These are phyloP conservation scores for Xiphophorus couchianus DNA, from an alignment of 2,113 vertebrate species.

Conservation along the genomic window DNA sequence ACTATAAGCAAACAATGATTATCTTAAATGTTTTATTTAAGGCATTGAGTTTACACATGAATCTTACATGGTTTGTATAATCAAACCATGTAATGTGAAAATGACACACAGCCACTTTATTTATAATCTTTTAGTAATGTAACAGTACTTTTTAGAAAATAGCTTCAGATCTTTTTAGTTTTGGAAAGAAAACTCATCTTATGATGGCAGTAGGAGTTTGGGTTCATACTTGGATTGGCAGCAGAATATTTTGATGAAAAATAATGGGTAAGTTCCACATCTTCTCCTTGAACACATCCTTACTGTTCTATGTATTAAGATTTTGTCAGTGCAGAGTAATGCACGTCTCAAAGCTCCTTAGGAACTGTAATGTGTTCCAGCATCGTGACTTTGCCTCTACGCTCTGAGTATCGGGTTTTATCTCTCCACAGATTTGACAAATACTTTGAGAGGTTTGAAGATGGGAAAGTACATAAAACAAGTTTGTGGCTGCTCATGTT, in stretches of 20 bases:
- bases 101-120: no score
- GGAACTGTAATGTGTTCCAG: slow-evolving; percentile 14
- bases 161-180: no score
- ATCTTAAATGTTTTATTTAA: no score
- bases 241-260: neutral
- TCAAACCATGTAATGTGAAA: no score
- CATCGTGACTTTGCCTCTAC: slow-evolving; percentile 1
- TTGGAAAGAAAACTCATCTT: no score
- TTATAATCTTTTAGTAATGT: no score
- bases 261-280: neutral
- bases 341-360: slow-evolving; percentile 7
- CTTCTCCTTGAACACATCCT: slow-evolving; percentile 5
- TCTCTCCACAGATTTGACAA: slow-evolving; percentile 37
- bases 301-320: slow-evolving; percentile 11
- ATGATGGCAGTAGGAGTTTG: neutral
- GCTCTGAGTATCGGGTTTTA: slow-evolving; percentile 5
- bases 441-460: slow-evolving; percentile 47
- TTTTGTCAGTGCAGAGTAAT: slow-evolving; percentile 12
- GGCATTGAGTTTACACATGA: no score
- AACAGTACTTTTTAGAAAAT: no score
- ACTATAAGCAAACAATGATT: no score
- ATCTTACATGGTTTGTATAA: no score
- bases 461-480: slow-evolving; percentile 50
- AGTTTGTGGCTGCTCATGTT: slow-evolving; percentile 42
- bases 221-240: neutral